A percentile compares a stretch with the other conserved stretches of the same genome.
Evolutionary conservation across 2,113 vertebrate species (phyloP).

Genomic region (Pelecanus crispus): DNA sequence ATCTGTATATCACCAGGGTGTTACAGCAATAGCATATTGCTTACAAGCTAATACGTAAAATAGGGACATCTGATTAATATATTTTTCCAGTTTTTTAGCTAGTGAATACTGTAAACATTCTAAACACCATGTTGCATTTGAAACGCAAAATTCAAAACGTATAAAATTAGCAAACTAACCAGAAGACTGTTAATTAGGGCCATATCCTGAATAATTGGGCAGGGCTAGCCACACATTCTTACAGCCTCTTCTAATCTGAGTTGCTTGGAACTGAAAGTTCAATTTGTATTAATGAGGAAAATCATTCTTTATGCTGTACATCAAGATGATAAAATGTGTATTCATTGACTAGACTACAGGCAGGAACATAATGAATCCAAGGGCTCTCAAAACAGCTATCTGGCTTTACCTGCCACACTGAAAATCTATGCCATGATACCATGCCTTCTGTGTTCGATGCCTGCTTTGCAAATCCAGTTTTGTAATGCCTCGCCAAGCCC

Average conservation of each 20-base stretch:
- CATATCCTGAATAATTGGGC: not conserved
- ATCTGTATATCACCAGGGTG: not conserved
- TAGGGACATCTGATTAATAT: not conserved
- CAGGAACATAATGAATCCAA: not conserved
- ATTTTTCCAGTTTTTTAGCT: not conserved
- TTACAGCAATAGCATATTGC: not conserved
- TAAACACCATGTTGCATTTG: not conserved
- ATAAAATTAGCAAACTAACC: not conserved
- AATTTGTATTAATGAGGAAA: conserved; percentile 25
- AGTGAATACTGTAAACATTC: not conserved
- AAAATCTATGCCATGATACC: not conserved
- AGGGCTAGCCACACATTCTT: not conserved
- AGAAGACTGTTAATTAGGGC: not conserved
- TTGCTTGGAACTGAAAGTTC: not conserved
- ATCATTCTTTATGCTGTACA: not conserved
- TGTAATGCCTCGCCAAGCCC: not conserved
- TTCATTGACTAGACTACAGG: not conserved
- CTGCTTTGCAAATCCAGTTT: not conserved
- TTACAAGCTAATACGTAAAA: not conserved
- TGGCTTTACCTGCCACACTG: not conserved
- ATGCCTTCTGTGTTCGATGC: not conserved
- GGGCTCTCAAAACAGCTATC: not conserved
- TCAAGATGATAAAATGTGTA: not conserved
- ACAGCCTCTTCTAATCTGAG: not conserved
- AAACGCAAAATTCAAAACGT: not conserved